Evolutionary conservation across 1,140 invertebrate genomes (phyloP), one percentile per base, ranked within the genome.

Genomic region (Rhopalosiphum maidis): DNA sequence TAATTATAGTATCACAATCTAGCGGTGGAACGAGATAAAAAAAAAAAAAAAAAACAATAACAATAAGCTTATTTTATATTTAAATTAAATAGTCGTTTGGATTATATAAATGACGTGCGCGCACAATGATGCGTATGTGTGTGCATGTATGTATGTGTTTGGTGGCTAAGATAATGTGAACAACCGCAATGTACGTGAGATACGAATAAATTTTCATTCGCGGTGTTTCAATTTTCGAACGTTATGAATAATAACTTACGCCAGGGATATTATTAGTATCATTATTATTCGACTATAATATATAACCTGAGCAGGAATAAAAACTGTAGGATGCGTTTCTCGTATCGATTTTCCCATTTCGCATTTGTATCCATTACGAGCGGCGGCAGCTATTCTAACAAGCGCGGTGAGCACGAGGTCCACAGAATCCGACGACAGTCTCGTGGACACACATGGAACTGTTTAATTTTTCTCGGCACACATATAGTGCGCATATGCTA

Each of bases 191-290:
- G 30, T n/a, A 48, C 15, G 7, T n/a, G 85, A 86, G 85, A 43
- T 77, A n/a, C 30, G 15, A 77, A 77, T 37, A 30, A 25, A 86
- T 86, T 46, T 86, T 15, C 86, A 18, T n/a, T 48, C 43, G 46
- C 6, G 30, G 23, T 48, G 11, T 87, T 87, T 48, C 23, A 87
- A 87, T 87, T 87, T 87, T 48, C 15, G 30, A 87, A 87, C 25
- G 22, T 25, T n/a, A 87, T 87, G 86, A 87, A 87, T 87, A 87
- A 87, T 87, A 48, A 87, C 86, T 87, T 22, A n/a, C 43, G 25
- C 15, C 25, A 3, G 46, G 18, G 30, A 87, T 23, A 85, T 25
- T 41, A 41, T 37, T 77, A 60, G 11, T 55, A 60, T 60, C n/a
- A 68, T 68, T n/a, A 77, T 77, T 41, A 83, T 41, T 85, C 6